A percentile compares a stretch with the other conserved stretches of the same genome.
These are phyloP conservation scores for Pyrgus malvae DNA, from an alignment of 2,888 invertebrate species.

Conservation along the genomic window DNA sequence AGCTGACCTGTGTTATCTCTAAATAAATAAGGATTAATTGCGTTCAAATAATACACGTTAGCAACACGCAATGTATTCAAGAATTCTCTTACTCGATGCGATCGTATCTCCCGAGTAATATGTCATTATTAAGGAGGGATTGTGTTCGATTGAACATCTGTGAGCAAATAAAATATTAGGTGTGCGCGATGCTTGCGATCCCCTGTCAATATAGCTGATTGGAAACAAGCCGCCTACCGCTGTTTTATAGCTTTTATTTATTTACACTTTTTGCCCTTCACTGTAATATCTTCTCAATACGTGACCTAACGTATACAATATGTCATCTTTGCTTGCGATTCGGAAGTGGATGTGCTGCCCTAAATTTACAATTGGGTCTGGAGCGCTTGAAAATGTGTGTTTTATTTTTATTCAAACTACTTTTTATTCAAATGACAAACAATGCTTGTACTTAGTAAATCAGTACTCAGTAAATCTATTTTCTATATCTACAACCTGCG, in stretches of 20 bases:
- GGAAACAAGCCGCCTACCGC: conserved; percentile 44
- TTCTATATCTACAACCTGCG: too few relatives aligned
- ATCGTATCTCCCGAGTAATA: conserved; percentile 7
- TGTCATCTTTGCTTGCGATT: too few relatives aligned
- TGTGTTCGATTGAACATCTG: conserved; percentile 32
- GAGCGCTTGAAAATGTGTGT: too few relatives aligned
- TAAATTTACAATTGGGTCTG: background rate
- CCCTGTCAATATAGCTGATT: conserved; percentile 67
- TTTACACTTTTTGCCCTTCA: conserved; percentile 34
- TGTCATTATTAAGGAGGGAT: conserved; percentile 24
- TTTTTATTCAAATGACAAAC: too few relatives aligned
- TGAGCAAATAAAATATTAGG: conserved; percentile 45
- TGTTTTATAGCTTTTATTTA: conserved; percentile 55
- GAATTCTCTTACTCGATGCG: background rate
- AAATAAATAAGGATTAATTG: conserved; percentile 32
- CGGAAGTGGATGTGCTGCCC: background rate
- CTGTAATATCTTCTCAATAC: conserved; percentile 1
- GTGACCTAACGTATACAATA: background rate
- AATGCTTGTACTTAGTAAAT: too few relatives aligned
- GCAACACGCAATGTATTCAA: background rate
- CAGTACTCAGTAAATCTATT: too few relatives aligned
- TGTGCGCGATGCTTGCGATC: conserved; percentile 37
- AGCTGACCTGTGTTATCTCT: conserved; percentile 38
- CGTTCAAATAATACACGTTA: conserved; percentile 27
- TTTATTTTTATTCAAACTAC: too few relatives aligned